phyloP scores from a whole-genome alignment of 1,140 invertebrate species.

The Metaphire vulgaris region DNA sequence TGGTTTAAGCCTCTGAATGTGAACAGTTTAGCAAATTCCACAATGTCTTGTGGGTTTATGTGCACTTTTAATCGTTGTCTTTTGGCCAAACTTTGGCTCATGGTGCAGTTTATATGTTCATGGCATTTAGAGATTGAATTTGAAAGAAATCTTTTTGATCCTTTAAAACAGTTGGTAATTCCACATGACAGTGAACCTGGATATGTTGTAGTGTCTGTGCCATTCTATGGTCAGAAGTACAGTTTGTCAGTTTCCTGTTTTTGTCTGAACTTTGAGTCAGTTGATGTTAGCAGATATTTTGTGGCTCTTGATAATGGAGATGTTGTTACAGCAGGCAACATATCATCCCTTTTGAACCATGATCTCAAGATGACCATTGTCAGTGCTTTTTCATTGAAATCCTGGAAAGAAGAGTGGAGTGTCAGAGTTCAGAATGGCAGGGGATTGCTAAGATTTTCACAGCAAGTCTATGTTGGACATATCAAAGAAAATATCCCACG shows the following conservation, averaged over 20 bases:
- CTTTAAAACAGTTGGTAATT: background rate
- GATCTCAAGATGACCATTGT: background rate
- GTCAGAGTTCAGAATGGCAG: background rate
- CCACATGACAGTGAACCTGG: background rate
- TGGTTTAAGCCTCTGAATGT: no score
- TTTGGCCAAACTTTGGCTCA: background rate
- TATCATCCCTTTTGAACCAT: background rate
- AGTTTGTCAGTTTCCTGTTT: background rate
- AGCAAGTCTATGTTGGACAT: background rate
- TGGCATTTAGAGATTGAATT: background rate
- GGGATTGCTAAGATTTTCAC: background rate
- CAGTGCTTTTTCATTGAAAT: background rate
- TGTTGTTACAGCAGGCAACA: background rate
- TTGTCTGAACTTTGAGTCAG: background rate
- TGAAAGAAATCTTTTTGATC: background rate
- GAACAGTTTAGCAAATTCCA: no score
- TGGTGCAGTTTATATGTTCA: background rate
- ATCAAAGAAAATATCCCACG: background rate
- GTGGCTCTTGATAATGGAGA: background rate
- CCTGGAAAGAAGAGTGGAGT: background rate
- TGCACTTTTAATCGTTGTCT: no score
- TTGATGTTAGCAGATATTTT: background rate
- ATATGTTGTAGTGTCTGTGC: background rate
- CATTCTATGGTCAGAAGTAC: background rate
- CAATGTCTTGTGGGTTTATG: no score